Evolutionary conservation across 1,140 invertebrate species (phyloP), one percentile per base, ranked within the genome.

Genomic region (Saccostrea echinata): DNA sequence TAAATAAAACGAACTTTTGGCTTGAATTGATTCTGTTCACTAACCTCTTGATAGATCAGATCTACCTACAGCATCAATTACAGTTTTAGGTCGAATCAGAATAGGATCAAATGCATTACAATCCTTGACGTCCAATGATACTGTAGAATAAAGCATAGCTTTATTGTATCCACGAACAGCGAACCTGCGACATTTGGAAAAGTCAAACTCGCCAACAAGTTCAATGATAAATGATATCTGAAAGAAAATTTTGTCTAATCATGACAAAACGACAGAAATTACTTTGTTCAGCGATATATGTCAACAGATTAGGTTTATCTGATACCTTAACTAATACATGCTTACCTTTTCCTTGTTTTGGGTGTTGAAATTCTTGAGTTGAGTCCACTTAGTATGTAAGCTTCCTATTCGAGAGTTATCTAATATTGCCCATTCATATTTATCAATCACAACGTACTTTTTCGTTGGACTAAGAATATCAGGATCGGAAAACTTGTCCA

Each of bases 391-490:
- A 64, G 85, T 89, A 35, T 87, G 84, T 13, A 83, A 84, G 24
- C 83, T 71, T 0, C 85, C 85, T 3, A 61, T 81, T 18, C 4
- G 6, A 3, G 86, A 86, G 8, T 89, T 53, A 43, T 90, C 88
- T n/a, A 87, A 88, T 13, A 90, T 87, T 11, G 87, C 80, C 84
- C 88, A 90, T 61, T 90, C 89, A 84, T 90, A 90, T 43, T 71
- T 85, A 16, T 87, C 85, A 2, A 90, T 84, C 11, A 68, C 87
- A 13, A 24, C 76, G 61, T 82, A 88, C 33, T 88, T 88, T 27
- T 64, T 83, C 21, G 43, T 43, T 43, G n/a, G 8, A 33, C 83
- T 85, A 52, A 16, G 51, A 43, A 90, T 83, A 84, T 90, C 89
- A 51, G 89, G 87, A 30, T 90, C 89, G 61, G 27, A 84, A 57